Conservation (phyloP, 2,888 invertebrate genomes). For the Pseudococcus longispinus region DNA sequence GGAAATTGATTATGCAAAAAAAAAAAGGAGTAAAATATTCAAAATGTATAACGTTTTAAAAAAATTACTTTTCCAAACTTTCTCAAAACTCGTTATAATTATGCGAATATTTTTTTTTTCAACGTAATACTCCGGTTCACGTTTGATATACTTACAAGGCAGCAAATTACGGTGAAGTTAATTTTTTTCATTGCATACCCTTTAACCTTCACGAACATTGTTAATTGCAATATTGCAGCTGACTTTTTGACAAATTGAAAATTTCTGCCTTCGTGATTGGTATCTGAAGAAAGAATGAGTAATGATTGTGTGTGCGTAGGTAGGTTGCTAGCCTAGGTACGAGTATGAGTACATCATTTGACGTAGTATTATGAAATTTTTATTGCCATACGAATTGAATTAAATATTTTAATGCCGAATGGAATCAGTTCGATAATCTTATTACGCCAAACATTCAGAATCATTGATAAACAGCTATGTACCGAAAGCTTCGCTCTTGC, state of each 20-base stretch:
- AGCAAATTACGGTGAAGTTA: neutral
- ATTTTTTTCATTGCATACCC: slow-evolving; percentile 15
- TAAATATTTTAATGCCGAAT: neutral
- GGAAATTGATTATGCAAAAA: slow-evolving; percentile 36
- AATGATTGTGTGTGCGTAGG: slow-evolving; percentile 3
- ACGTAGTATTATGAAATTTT: neutral
- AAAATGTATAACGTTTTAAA: slow-evolving; percentile 5
- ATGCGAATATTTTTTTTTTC: neutral
- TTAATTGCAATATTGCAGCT: slow-evolving; percentile 36
- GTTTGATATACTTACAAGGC: neutral
- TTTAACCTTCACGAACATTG: slow-evolving; percentile 23
- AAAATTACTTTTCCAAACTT: slow-evolving; percentile 29
- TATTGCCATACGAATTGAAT: neutral
- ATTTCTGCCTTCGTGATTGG: neutral
- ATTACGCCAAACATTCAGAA: neutral
- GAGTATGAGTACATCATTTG: neutral
- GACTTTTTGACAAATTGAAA: neutral
- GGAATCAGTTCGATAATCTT: slow-evolving; percentile 23
- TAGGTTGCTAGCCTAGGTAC: neutral
- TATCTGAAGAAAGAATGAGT: neutral
- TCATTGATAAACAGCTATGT: slow-evolving; percentile 27
- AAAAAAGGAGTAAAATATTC: neutral
- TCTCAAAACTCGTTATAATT: neutral
- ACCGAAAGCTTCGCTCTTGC: neutral
- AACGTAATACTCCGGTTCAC: neutral